phyloP scores from a whole-genome alignment of 2,113 vertebrate genomes.

The Copsychus sechellarum region DNA sequence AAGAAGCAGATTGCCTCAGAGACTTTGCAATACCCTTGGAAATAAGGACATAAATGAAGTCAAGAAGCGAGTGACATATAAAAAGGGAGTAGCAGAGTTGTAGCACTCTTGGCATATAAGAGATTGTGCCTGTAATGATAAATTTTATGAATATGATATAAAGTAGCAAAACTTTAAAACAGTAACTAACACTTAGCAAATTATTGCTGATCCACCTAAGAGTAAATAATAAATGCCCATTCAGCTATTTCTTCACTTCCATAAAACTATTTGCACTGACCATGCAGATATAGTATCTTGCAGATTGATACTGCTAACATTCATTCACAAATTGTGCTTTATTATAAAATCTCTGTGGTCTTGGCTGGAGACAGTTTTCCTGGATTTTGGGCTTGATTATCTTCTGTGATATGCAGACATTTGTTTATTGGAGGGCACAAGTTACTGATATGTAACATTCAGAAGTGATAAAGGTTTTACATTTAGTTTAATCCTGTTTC shows the following conservation, averaged over 20 bases:
- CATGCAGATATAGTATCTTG: neutral
- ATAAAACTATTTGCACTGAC: neutral
- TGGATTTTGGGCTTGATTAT: neutral
- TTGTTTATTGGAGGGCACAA: neutral
- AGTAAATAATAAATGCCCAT: neutral
- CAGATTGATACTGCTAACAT: neutral
- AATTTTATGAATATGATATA: neutral
- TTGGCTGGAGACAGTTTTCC: slow-evolving; percentile 5
- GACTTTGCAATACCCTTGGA: neutral
- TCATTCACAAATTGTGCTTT: neutral
- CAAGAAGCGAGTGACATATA: neutral
- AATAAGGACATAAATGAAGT: neutral
- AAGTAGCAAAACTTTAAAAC: neutral
- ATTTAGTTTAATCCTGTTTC: neutral
- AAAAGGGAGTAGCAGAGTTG: neutral
- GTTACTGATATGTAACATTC: neutral
- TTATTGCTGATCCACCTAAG: neutral
- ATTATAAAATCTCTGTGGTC: neutral
- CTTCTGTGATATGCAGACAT: neutral
- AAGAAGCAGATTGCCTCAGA: neutral
- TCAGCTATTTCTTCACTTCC: neutral
- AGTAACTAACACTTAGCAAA: neutral
- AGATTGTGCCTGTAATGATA: neutral
- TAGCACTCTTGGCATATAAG: neutral
- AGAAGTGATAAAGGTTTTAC: neutral